These are phyloP conservation scores for Micropoecilia bifurca DNA, from an alignment of 2,797 vertebrate genomes.

Conservation along the genomic window DNA sequence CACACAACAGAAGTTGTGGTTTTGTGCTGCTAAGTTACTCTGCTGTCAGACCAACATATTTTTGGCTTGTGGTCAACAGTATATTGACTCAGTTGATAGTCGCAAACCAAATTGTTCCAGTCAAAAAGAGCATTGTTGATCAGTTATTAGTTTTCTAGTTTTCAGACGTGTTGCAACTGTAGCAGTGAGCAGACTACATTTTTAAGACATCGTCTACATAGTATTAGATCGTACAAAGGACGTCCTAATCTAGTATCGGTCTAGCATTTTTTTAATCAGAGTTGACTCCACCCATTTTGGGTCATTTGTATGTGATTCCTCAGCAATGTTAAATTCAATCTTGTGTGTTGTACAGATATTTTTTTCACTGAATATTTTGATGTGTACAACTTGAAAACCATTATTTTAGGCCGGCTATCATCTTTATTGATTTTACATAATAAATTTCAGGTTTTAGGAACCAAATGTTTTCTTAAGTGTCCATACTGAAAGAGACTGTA, in stretches of 20 bases:
- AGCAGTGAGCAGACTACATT: background rate
- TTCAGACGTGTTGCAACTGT: background rate
- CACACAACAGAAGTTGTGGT: background rate
- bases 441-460: background rate
- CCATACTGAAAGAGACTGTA: background rate
- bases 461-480: no score
- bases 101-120: background rate
- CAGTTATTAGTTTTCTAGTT: background rate
- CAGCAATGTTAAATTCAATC: background rate
- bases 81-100: background rate
- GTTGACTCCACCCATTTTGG: background rate
- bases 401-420: background rate
- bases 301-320: background rate
- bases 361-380: background rate
- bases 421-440: background rate
- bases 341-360: background rate
- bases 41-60: background rate
- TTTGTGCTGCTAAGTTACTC: background rate
- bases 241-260: background rate
- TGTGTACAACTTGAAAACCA: background rate
- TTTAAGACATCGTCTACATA: background rate
- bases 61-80: conserved; percentile 5
- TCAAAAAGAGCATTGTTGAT: background rate
- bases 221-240: background rate
- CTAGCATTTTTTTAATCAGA: background rate